Evolutionary conservation across 2,888 invertebrate species (phyloP).

Genomic region (Cynaeus angustus): DNA sequence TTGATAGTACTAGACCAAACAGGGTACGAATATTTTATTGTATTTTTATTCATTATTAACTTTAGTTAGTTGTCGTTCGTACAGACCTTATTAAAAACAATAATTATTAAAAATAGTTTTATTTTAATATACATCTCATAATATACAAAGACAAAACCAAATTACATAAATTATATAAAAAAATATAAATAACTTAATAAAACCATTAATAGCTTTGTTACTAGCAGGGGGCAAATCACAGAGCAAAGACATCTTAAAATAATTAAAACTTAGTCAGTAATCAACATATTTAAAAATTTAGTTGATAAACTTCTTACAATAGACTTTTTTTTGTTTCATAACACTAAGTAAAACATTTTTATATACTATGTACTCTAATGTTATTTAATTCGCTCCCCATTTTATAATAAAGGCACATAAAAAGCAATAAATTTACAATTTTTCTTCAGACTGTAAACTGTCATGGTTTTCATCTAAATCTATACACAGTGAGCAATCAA

Average conservation of each 20-base stretch:
- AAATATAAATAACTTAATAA: conserved; percentile 36
- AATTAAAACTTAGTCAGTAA: not conserved
- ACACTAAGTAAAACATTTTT: no score
- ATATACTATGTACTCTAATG: no score
- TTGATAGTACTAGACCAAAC: no score
- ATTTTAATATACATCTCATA: conserved; percentile 46
- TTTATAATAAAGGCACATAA: conserved; percentile 31
- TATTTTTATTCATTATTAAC: no score
- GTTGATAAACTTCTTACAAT: not conserved
- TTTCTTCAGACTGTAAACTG: conserved; percentile 3
- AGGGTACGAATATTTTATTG: no score
- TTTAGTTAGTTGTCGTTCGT: no score
- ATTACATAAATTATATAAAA: conserved; percentile 47
- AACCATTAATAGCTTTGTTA: conserved; percentile 46
- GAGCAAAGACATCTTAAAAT: conserved; percentile 4
- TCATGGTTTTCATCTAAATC: conserved; percentile 10
- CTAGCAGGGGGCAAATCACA: conserved; percentile 25
- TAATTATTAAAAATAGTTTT: conserved; percentile 38
- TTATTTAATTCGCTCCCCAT: not conserved
- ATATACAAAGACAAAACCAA: conserved; percentile 49
- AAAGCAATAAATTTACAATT: conserved; percentile 38
- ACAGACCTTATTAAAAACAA: no score
- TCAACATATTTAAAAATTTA: not conserved
- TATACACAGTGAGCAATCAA: conserved; percentile 56
- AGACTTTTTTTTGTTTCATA: not conserved